A percentile compares a stretch with the other conserved stretches of the same genome.
Conservation (phyloP, 2,888 invertebrate genomes). For the Idaea aversata region DNA sequence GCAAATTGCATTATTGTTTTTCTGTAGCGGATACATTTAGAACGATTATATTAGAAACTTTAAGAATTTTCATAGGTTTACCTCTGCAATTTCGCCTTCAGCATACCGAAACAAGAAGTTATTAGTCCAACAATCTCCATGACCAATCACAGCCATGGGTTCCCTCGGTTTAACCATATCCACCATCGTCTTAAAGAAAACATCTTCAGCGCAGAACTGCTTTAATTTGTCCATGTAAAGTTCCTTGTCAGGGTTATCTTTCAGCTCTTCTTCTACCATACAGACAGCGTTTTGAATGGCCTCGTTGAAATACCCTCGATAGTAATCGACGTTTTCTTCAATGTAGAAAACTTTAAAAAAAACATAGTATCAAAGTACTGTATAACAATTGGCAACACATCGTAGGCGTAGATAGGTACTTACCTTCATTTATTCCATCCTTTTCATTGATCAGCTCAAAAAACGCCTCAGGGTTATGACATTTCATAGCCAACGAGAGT, state of each 20-base stretch:
- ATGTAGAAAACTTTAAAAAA: constrained; percentile 78
- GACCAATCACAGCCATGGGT: constrained; percentile 84
- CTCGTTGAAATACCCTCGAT: constrained; percentile 83
- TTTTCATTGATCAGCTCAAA: constrained; percentile 70
- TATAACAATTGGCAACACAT: not conserved
- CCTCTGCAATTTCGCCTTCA: constrained; percentile 77
- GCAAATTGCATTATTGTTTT: too few species aligned
- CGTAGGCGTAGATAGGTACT: constrained; percentile 4
- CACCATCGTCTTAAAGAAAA: constrained; percentile 85
- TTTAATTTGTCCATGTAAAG: constrained; percentile 81
- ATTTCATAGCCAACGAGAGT: constrained; percentile 82
- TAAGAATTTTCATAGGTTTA: constrained; percentile 28
- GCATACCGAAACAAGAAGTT: constrained; percentile 84
- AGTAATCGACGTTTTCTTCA: constrained; percentile 84
- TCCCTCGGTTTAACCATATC: constrained; percentile 82
- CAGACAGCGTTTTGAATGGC: constrained; percentile 83
- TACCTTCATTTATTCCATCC: constrained; percentile 74
- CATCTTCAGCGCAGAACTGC: constrained; percentile 81
- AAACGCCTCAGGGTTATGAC: constrained; percentile 78
- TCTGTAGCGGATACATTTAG: too few species aligned
- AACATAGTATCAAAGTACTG: constrained; percentile 1
- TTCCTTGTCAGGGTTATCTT: constrained; percentile 60
- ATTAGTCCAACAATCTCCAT: constrained; percentile 89
- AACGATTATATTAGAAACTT: too few species aligned
- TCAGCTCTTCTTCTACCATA: constrained; percentile 79